Evolutionary conservation across 2,113 vertebrate species (phyloP).

Genomic region (Pardalotus punctatus): DNA sequence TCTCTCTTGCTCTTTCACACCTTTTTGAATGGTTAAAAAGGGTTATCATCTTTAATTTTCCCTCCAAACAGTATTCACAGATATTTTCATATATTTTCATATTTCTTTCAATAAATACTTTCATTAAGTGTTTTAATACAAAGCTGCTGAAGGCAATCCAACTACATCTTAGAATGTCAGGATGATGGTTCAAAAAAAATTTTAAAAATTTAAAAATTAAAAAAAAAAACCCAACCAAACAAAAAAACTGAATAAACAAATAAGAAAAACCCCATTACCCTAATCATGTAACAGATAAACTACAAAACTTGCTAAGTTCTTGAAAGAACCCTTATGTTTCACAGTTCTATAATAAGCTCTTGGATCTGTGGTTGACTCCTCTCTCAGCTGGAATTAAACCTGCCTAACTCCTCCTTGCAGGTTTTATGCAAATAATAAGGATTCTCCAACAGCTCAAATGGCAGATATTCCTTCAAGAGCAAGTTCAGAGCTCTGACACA

Average conservation of each 20-base stretch:
- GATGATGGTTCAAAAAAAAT: background rate
- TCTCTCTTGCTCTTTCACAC: slow-evolving; percentile 60
- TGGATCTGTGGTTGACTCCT: background rate
- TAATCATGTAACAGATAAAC: background rate
- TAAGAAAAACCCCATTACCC: background rate
- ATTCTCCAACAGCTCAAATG: background rate
- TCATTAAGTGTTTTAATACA: slow-evolving; percentile 4
- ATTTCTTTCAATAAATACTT: slow-evolving; percentile 19
- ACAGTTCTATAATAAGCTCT: background rate
- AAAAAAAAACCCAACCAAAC: too few relatives aligned
- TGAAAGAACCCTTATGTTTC: background rate
- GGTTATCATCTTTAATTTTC: slow-evolving; percentile 66
- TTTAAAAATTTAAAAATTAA: too few relatives aligned
- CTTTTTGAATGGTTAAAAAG: slow-evolving; percentile 54
- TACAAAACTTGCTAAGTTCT: background rate
- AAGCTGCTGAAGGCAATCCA: background rate
- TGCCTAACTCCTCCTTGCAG: background rate
- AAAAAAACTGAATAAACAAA: background rate
- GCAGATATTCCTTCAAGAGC: background rate
- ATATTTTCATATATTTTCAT: slow-evolving; percentile 50
- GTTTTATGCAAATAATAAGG: background rate
- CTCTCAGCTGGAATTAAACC: background rate
- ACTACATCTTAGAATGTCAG: background rate
- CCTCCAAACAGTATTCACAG: slow-evolving; percentile 36
- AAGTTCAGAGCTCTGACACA: background rate